phyloP scores from a whole-genome alignment of 2,888 invertebrate genomes.

The Philopedon plagiatum region DNA sequence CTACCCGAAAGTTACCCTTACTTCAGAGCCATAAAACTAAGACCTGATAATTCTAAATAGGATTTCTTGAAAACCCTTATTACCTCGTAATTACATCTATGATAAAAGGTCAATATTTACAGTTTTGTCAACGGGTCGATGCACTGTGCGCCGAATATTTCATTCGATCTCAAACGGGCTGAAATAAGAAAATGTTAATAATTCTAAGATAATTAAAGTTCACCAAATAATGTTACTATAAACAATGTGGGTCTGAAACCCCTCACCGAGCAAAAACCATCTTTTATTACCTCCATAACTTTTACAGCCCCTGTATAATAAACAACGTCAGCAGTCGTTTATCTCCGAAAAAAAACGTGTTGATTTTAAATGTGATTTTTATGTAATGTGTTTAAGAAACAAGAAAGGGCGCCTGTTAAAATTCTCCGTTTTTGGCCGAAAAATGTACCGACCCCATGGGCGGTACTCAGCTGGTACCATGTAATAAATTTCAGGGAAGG shows the following conservation, averaged over 20 bases:
- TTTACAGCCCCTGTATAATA: conserved; percentile 19
- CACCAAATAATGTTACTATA: background rate
- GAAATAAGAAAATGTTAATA: no score
- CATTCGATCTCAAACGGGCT: no score
- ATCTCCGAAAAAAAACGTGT: conserved; percentile 26
- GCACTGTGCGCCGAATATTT: no score
- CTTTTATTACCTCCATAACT: conserved; percentile 5
- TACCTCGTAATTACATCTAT: no score
- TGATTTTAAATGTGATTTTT: conserved; percentile 21
- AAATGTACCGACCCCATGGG: conserved; percentile 29
- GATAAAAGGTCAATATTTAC: no score
- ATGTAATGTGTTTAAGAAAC: conserved; percentile 13
- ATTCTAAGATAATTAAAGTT: no score
- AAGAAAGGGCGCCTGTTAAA: conserved; percentile 24
- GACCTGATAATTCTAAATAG: no score
- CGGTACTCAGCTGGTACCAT: conserved; percentile 20
- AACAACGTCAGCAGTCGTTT: background rate
- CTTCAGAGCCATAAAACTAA: no score
- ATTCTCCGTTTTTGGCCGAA: conserved; percentile 9
- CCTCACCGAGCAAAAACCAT: conserved; percentile 6
- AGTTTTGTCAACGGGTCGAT: no score
- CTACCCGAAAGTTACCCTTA: no score
- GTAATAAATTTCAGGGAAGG: conserved; percentile 19
- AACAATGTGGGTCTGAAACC: background rate
- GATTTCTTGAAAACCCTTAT: no score